Base-by-base conservation (phyloP, 2,888 invertebrate genomes). In the Lucinisca nassula region DNA sequence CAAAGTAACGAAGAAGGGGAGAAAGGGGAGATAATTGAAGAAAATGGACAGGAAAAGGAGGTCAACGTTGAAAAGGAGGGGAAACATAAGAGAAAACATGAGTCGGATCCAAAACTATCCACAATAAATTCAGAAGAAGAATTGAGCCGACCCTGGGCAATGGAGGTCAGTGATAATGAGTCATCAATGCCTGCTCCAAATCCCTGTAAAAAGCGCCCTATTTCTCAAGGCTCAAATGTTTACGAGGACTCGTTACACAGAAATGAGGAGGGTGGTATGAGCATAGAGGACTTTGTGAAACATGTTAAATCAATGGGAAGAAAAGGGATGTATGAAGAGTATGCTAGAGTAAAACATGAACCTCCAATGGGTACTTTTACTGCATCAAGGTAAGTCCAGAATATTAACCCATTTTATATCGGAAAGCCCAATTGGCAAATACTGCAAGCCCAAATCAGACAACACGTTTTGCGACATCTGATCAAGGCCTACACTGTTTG, bases 281-380 rank as follows among this genome's bases (percentile, higher is more conserved):
- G 97, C 27, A 97, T 98, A 93, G 97, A 97, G 82, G 98, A 98
- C 96, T 97, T 98, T 95, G 97, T 98, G 90, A 97, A 98, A 90
- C 97, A 98, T 92, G 97, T 98, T 91, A 97, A 98, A 90, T 97
- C 97, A 93, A 97, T 98, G 90, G 98, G 98, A 76, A 97, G 98
- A 74, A 97, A 97, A 91, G 99, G 99, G 17, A 97, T 99, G 87
- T 97, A 97, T 94, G 97, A 98, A 90, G 99, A 99, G 96, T 99
- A 99, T 97, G 97, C 98, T 67, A 98, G 98, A 95, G 98, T 99
- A 91, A 97, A 98, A 94, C 97, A 97, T 92, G 97, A 98, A 93
- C 98, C 98, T 90, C 98, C 98, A 45, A 97, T 97, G 92, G 99
- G 99, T 90, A 98, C 98, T 93, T 99, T 99, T 97, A 98, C 98